Evolutionary conservation across 2,888 invertebrate genomes (phyloP), one percentile per base, ranked within the genome.

Genomic region (Drosophila greeni): DNA sequence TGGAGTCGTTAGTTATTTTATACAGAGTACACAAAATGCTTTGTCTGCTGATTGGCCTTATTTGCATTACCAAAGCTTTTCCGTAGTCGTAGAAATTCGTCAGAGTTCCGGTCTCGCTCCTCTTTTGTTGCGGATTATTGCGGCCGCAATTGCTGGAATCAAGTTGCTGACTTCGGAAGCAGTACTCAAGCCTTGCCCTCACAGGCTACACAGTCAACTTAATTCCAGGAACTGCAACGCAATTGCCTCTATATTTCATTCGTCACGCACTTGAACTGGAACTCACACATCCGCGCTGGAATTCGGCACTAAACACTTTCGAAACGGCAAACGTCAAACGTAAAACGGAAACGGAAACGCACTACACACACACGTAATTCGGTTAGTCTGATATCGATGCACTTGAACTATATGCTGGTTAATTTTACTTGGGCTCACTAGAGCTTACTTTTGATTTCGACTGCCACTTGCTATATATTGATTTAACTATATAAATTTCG

Each of bases 151-250:
- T 88, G 88, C 88, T 88, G 88, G 89, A 88, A 88, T 88, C 88
- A 89, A 88, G 88, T 88, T 88, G 88, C 88, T 88, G 88, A 88
- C 88, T 88, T 88, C 70, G 73, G 72, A 70, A 79, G 79, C 82
- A 81, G 72, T 84, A 77, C 86, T 76, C 78, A 87, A 85, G 86
- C 85, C 85, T 73, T 70, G 79, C 81, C 82, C 70, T 66, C 71
- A 74, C 84, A 84, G 88, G 88, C 89, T 85, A 89, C 87, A 88
- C 88, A 88, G 88, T 88, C 88, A 88, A 88, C 88, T 89, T 87
- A 86, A 88, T 88, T 88, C 88, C 88, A 88, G 88, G 89, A 87
- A 89, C 85, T 85, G 88, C 86, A 87, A 86, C 84, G 79, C 83
- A 87, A 81, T 58, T 56, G 62, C 57, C 53, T 69, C 29, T 31